These are phyloP conservation scores for Lepidurus couesii DNA, from an alignment of 1,140 invertebrate species.

Conservation along the genomic window DNA sequence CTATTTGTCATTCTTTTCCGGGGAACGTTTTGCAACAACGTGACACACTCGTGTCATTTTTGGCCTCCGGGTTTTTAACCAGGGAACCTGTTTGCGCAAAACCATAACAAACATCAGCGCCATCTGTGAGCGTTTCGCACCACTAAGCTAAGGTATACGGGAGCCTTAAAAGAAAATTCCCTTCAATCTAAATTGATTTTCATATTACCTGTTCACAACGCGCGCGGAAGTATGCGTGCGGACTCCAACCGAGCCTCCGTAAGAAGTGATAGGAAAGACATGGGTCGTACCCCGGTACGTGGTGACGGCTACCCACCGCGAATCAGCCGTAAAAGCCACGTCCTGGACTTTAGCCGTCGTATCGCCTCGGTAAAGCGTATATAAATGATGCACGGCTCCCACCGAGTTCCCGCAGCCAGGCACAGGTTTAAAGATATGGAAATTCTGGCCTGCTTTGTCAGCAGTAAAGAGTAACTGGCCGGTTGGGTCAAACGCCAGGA, in stretches of 20 bases:
- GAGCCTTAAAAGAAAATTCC: too few relatives aligned
- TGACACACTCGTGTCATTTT: too few relatives aligned
- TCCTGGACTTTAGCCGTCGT: conserved; percentile 63
- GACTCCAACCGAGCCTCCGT: conserved; percentile 83
- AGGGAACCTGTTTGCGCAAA: too few relatives aligned
- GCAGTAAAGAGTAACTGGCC: conserved; percentile 87
- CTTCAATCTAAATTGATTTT: too few relatives aligned
- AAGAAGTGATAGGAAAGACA: conserved; percentile 94
- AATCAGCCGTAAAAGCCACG: conserved; percentile 82
- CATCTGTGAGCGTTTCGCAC: too few relatives aligned
- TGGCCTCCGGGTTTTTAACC: too few relatives aligned
- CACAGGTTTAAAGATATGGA: conserved; percentile 90
- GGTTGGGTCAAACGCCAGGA: conserved; percentile 84
- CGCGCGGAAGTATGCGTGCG: conserved; percentile 86
- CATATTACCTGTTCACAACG: conserved; percentile 74
- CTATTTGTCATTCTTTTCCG: too few relatives aligned
- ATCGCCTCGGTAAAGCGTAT: conserved; percentile 79
- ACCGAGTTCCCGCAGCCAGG: conserved; percentile 80
- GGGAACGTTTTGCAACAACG: too few relatives aligned
- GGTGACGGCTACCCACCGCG: conserved; percentile 89
- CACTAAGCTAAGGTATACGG: too few relatives aligned
- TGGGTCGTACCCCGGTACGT: conserved; percentile 94
- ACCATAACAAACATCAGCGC: too few relatives aligned
- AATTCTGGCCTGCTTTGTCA: conserved; percentile 89
- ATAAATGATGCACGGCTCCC: conserved; percentile 91